Conservation (phyloP, 1,140 invertebrate species). For the Drosophila obscura region DNA sequence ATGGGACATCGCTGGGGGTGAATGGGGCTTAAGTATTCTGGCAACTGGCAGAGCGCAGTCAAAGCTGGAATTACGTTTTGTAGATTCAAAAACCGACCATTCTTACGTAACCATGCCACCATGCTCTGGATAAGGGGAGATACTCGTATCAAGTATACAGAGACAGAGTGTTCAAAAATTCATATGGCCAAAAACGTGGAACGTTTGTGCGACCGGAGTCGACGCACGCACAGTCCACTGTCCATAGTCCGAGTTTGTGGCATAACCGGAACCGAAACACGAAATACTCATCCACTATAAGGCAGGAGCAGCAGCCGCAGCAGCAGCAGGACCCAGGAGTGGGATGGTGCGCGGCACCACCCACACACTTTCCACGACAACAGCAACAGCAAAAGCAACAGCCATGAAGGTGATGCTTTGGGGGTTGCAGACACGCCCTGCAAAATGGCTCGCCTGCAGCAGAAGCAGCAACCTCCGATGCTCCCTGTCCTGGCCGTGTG, state of each 20-base stretch:
- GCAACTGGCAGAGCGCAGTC: constrained; percentile 44
- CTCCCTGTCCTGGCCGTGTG: not conserved
- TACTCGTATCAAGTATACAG: constrained; percentile 27
- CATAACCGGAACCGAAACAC: constrained; percentile 47
- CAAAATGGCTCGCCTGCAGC: constrained; percentile 43
- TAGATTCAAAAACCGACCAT: constrained; percentile 31
- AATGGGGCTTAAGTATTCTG: constrained; percentile 36
- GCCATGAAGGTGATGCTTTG: constrained; percentile 12
- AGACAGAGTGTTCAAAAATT: constrained; percentile 46
- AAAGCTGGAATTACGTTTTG: constrained; percentile 43
- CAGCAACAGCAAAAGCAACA: constrained; percentile 6
- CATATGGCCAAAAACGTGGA: constrained; percentile 46
- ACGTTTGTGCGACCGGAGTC: constrained; percentile 14
- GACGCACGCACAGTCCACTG: constrained; percentile 20
- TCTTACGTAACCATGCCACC: constrained; percentile 15
- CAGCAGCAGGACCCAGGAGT: not conserved
- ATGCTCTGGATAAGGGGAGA: constrained; percentile 1
- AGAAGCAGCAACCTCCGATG: not conserved
- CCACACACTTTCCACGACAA: constrained; percentile 15
- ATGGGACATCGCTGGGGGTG: not conserved
- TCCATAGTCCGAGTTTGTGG: constrained; percentile 41
- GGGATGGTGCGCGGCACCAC: constrained; percentile 7
- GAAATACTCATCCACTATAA: constrained; percentile 21
- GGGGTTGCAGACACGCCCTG: constrained; percentile 20
- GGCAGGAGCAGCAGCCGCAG: not conserved